phyloP scores from a whole-genome alignment of 2,113 vertebrate genomes.

The Oplegnathus fasciatus region DNA sequence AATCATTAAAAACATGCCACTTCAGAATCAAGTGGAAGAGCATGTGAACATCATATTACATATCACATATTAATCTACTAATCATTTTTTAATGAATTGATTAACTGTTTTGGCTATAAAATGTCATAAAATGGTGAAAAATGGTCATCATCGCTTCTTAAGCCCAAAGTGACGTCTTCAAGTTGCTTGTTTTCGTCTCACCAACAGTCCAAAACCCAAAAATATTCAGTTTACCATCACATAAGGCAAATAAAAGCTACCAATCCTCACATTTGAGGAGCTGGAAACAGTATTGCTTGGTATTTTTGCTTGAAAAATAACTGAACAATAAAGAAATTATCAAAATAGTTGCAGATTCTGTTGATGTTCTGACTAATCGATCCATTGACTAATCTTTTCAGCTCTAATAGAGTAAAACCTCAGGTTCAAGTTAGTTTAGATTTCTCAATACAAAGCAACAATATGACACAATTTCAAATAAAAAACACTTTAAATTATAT shows the following conservation, averaged over 20 bases:
- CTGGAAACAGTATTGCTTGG: neutral
- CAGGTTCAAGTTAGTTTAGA: neutral
- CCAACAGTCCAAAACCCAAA: neutral
- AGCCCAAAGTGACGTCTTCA: neutral
- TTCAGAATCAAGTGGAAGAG: neutral
- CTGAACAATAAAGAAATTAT: neutral
- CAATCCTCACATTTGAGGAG: neutral
- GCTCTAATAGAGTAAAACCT: neutral
- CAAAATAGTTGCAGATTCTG: too few species aligned
- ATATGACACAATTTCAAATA: neutral
- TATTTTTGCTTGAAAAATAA: neutral
- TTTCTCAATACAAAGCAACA: neutral
- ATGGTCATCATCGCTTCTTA: neutral
- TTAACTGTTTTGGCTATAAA: neutral
- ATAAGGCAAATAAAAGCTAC: neutral
- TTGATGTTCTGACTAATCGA: too few species aligned
- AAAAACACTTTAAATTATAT: neutral
- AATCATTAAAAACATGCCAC: neutral
- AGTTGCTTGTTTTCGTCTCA: neutral
- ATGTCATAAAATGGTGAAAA: neutral
- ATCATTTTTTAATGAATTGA: neutral
- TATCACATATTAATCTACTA: neutral
- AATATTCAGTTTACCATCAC: neutral
- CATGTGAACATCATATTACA: neutral
- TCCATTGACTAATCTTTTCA: too few species aligned